These are phyloP conservation scores for Bembecia ichneumoniformis DNA, from an alignment of 2,888 invertebrate genomes.

Conservation along the genomic window DNA sequence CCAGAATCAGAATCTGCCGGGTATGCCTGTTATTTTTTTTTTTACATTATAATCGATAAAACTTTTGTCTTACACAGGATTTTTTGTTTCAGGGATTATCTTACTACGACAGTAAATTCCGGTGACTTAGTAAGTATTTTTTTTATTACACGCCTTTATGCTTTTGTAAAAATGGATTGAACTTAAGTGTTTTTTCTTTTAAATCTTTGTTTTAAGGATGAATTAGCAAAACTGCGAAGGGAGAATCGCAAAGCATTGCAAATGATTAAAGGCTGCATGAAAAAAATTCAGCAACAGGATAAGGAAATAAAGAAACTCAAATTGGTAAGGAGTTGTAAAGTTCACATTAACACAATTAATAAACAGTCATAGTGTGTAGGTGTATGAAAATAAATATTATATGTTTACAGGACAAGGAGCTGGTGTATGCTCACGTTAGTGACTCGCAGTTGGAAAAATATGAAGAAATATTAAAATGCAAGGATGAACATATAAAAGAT, in stretches of 20 bases:
- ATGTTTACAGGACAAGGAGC: conserved; percentile 46
- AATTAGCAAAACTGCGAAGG: conserved; percentile 57
- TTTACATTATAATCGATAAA: too few species aligned
- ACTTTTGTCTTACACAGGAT: not conserved
- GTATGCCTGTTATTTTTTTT: conserved; percentile 20
- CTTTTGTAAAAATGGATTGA: too few species aligned
- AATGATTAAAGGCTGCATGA: conserved; percentile 72
- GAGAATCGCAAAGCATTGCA: conserved; percentile 71
- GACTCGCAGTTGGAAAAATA: conserved; percentile 60
- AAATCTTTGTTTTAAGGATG: conserved; percentile 35
- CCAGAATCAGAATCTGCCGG: conserved; percentile 54
- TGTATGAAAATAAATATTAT: not conserved
- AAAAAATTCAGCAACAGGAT: conserved; percentile 67
- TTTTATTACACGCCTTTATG: too few species aligned
- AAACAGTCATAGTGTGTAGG: not conserved
- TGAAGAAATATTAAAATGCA: conserved; percentile 64
- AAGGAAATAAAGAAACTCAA: conserved; percentile 62
- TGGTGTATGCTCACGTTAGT: conserved; percentile 52
- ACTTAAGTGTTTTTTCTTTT: not conserved
- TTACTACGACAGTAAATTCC: conserved; percentile 46
- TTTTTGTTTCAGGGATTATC: conserved; percentile 42
- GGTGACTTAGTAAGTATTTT: conserved; percentile 41
- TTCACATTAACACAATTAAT: not conserved
- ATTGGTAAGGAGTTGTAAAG: conserved; percentile 30
- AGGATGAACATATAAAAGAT: conserved; percentile 68